These are phyloP conservation scores for Erithacus rubecula DNA, from an alignment of 2,797 vertebrate species.

Conservation along the genomic window DNA sequence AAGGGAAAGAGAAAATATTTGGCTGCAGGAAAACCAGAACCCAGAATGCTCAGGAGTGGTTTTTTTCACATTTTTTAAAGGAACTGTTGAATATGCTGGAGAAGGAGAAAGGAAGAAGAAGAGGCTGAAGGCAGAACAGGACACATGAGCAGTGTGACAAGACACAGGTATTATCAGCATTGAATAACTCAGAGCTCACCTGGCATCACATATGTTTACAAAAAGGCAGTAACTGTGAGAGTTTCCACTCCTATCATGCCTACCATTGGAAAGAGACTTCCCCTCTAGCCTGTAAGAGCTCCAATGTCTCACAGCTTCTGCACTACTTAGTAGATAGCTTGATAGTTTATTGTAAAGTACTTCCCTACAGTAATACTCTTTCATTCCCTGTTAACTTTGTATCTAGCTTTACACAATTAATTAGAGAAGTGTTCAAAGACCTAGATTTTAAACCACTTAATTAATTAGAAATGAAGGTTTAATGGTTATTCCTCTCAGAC, in stretches of 20 bases:
- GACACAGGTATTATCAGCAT: not conserved
- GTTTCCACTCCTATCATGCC: not conserved
- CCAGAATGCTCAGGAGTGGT: not conserved
- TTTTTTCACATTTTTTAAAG: not conserved
- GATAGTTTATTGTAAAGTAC: slow-evolving; percentile 15
- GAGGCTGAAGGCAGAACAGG: not conserved
- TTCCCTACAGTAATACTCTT: slow-evolving; percentile 51
- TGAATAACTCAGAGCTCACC: not conserved
- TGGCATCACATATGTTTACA: not conserved
- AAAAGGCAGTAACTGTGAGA: not conserved
- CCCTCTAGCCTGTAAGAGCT: not conserved
- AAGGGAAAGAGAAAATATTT: not conserved
- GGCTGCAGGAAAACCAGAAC: not conserved
- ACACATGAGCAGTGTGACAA: fast-evolving
- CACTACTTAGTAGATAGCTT: not conserved
- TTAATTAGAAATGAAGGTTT: slow-evolving; percentile 75
- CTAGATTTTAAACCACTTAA: slow-evolving; percentile 75
- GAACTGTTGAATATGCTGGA: not conserved
- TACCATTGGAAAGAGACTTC: not conserved
- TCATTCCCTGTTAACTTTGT: slow-evolving; percentile 68
- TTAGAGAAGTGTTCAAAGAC: slow-evolving; percentile 72
- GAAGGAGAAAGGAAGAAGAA: not conserved
- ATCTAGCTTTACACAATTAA: slow-evolving; percentile 74
- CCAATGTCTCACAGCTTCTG: not conserved
- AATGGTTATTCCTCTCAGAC: slow-evolving; percentile 71